phyloP scores from a whole-genome alignment of 2,888 invertebrate species.

The Megamerina dolium region DNA sequence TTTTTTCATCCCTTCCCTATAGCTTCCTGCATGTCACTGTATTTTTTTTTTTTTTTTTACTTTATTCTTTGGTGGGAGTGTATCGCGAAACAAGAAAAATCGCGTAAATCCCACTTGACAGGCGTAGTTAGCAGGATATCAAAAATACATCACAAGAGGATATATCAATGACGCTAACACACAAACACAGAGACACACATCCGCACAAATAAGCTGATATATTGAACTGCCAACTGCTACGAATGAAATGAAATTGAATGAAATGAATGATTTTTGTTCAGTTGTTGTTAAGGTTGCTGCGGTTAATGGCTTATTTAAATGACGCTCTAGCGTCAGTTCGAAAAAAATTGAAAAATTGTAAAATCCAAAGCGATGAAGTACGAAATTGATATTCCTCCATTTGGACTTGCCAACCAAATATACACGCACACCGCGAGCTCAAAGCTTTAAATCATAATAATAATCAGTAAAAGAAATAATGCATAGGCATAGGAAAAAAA shows the following conservation, averaged over 20 bases:
- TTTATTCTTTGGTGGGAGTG: too few relatives aligned
- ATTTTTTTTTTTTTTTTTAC: too few relatives aligned
- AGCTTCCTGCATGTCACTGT: too few relatives aligned
- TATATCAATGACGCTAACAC: constrained; percentile 23
- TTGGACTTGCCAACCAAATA: constrained; percentile 19
- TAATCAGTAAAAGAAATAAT: constrained; percentile 27
- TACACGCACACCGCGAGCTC: too few relatives aligned
- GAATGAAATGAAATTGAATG: constrained; percentile 9
- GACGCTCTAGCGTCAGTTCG: constrained; percentile 27
- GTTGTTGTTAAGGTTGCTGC: too few relatives aligned
- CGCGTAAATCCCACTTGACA: constrained; percentile 47
- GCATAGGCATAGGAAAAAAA: constrained; percentile 37
- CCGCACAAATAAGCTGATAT: too few relatives aligned
- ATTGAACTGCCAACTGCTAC: constrained; percentile 34
- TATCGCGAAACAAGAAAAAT: constrained; percentile 39
- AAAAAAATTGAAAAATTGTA: constrained; percentile 47
- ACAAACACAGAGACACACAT: too few relatives aligned
- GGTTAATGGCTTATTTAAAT: constrained; percentile 48
- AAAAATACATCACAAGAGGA: constrained; percentile 15
- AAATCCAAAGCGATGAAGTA: constrained; percentile 26
- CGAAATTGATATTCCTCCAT: constrained; percentile 44
- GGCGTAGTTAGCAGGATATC: constrained; percentile 43
- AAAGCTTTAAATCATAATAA: constrained; percentile 43
- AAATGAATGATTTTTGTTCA: too few relatives aligned
- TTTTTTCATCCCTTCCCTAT: constrained; percentile 11